These are phyloP conservation scores for Pipistrellus nathusii DNA, from an alignment of 2,797 vertebrate genomes.

Conservation along the genomic window DNA sequence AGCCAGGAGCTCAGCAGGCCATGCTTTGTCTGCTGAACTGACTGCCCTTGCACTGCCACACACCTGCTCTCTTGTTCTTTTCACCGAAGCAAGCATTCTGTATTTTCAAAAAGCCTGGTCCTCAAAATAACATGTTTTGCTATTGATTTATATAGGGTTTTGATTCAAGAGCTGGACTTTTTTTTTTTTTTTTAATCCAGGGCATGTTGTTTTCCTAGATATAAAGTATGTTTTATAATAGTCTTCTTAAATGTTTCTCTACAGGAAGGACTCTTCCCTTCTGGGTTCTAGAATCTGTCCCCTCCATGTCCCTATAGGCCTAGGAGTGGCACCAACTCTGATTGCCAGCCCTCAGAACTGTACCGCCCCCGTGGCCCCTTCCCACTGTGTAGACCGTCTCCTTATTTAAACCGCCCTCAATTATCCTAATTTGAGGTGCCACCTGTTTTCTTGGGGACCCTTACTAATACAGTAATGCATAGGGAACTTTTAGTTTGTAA, in stretches of 20 bases:
- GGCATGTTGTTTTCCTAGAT: not conserved
- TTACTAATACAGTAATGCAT: not conserved
- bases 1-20: not conserved
- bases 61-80: not conserved
- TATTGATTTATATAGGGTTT: not conserved
- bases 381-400: not conserved
- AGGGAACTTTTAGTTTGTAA: slow-evolving; percentile 32
- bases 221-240: slow-evolving; percentile 5
- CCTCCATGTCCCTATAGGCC: not conserved
- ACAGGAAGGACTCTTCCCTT: not conserved
- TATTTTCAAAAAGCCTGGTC: slow-evolving; percentile 6
- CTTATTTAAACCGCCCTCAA: not conserved
- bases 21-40: not conserved
- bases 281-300: not conserved
- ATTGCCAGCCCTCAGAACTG: not conserved
- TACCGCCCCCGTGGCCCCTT: too few relatives aligned
- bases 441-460: not conserved
- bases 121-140: slow-evolving; percentile 8
- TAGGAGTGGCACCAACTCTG: not conserved
- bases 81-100: not conserved
- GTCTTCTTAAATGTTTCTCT: not conserved
- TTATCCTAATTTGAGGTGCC: not conserved
- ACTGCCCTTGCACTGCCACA: not conserved
- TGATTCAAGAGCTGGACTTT: not conserved
- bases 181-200: not conserved